phyloP scores from a whole-genome alignment of 2,113 vertebrate genomes.

The Melanocharis versteri region DNA sequence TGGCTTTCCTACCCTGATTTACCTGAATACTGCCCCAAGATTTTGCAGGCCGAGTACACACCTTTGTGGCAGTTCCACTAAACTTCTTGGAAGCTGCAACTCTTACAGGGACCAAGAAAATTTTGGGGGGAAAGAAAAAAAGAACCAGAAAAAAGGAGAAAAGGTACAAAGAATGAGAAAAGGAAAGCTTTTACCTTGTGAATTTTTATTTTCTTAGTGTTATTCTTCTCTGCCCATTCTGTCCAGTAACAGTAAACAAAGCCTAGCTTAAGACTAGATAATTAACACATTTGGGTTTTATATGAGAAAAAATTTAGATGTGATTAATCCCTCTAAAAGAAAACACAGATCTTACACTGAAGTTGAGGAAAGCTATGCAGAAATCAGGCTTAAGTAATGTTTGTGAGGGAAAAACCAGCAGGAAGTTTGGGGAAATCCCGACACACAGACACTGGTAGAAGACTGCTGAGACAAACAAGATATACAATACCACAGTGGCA shows the following conservation, averaged over 20 bases:
- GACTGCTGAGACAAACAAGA: neutral
- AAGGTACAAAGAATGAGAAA: neutral
- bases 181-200: neutral
- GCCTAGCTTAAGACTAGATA: neutral
- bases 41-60: neutral
- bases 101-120: neutral
- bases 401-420: neutral
- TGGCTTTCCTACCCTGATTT: neutral
- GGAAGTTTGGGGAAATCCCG: neutral
- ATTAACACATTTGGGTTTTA: neutral
- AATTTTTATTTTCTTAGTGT: neutral
- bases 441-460: neutral
- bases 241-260: neutral
- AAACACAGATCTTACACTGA: neutral
- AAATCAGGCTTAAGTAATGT: neutral
- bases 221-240: neutral
- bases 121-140: neutral
- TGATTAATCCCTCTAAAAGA: neutral
- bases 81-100: neutral
- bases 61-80: neutral
- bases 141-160: neutral
- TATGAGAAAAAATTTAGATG: neutral
- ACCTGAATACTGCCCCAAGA: neutral
- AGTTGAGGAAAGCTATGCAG: neutral
- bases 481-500: neutral